Base-by-base conservation (phyloP, 2,797 vertebrate species). In the Enteromius unitaeniatus region DNA sequence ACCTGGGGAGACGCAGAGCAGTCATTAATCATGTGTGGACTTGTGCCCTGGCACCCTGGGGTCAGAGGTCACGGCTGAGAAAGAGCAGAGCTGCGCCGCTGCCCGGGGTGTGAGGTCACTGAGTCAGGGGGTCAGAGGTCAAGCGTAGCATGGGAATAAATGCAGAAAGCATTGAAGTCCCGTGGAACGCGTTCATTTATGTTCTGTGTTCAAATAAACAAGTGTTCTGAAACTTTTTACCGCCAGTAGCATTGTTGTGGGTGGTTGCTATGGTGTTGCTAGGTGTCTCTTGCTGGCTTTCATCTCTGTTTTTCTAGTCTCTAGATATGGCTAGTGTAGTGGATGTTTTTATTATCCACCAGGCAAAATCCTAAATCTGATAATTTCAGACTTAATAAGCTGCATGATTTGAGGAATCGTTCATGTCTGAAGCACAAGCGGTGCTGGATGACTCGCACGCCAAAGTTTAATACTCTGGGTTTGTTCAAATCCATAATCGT, bases 11-110 rank as follows among this genome's bases (percentile, higher is more conserved):
- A 92, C 94, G 93, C 90, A 53, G 93, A 91, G 94, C 90, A 92
- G 92, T 95, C 96, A 96, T 97, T 96, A 97, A 98, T 97, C 97
- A 97, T 94, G 94, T 94, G 88, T 89, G 93, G 95, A 96, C 91
- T 93, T 91, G 93, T 90, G 92, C 92, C 94, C 92, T 94, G 89
- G 92, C 93, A 92, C 91, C 93, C 91, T 78, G 85, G 91, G 95
- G 95, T 96, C 95, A 84, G 85, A 92, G 95, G 96, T 95, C 93
- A 88, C 89, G 81, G 80, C 87, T 92, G 92, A 92, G 90, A 89
- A 88, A 91, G 90, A 89, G 85, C 91, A 93, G 92, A 92, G 86
- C 73, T 77, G 84, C 80, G 84, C 78, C 76, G 87, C 88, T 86
- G 87, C 70, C 69, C 72, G 68, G 49, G 68, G 86, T 58, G 87